Conservation (phyloP, 2,113 vertebrate genomes). For the Aramus guarauna region DNA sequence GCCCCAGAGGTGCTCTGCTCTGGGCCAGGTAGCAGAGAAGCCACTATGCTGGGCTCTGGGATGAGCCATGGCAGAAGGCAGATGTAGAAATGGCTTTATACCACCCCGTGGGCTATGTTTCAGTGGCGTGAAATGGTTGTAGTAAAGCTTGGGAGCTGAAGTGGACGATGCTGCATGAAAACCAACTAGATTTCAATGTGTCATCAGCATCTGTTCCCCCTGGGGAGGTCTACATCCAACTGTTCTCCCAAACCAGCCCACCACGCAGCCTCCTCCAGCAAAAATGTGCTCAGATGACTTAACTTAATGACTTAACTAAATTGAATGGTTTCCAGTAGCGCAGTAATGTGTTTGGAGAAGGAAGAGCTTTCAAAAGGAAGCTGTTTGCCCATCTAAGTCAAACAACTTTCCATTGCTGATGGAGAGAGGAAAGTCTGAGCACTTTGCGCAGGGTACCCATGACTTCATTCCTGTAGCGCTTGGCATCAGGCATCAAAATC, state of each 20-base stretch:
- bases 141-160: background rate
- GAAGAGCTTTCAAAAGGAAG: slow-evolving; percentile 49
- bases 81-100: background rate
- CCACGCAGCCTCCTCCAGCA: slow-evolving; percentile 51
- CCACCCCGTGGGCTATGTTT: background rate
- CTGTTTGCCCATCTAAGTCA: slow-evolving; percentile 51
- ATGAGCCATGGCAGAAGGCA: background rate
- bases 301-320: slow-evolving; percentile 64
- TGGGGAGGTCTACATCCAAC: slow-evolving; percentile 53
- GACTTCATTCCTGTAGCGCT: slow-evolving; percentile 41
- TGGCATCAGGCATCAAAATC: slow-evolving; percentile 44
- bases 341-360: slow-evolving; percentile 71
- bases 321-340: slow-evolving; percentile 71
- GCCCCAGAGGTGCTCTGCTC: background rate
- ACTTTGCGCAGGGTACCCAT: slow-evolving; percentile 12
- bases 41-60: rapidly evolving
- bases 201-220: slow-evolving; percentile 63
- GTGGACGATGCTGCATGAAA: background rate
- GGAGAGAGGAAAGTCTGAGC: slow-evolving; percentile 58
- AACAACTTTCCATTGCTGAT: slow-evolving; percentile 61
- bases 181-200: background rate
- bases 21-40: background rate
- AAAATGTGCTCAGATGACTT: slow-evolving; percentile 69
- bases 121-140: background rate
- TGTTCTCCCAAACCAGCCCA: slow-evolving; percentile 58